Base-by-base conservation (phyloP, 2,797 vertebrate genomes). In the Xenopus petersii region DNA sequence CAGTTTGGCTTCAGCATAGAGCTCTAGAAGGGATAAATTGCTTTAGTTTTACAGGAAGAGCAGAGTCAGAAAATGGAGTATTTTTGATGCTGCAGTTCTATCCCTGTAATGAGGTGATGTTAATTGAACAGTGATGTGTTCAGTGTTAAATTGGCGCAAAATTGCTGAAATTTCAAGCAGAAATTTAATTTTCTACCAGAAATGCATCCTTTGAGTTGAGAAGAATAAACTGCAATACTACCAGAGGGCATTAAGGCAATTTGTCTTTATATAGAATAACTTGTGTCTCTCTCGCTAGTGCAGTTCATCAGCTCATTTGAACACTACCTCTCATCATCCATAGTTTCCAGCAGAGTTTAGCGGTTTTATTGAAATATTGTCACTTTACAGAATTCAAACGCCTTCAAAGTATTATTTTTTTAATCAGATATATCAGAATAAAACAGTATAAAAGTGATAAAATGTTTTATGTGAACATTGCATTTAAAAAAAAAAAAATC, bases 121-220 rank as follows among this genome's bases (percentile, higher is more conserved):
- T 61, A 61, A 61, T 61, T 61, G 21, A 24, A 61, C 10, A 5
- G 11, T 61, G 59, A 61, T 61, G 59, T 61, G 59, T 61, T 61
- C 26, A 30, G 59, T 61, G 59, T 61, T 61, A 61, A 61, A 7
- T 30, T 61, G 59, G 59, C 26, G 59, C 59, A 61, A 61, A 56
- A 56, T 56, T 56, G 54, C 54, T 56, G 54, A 56, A 12, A 56
- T 56, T 56, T 56, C 54, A 56, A 56, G 54, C 54, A 56, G 54
- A 56, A 56, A 56, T 56, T 56, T 17, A 7, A 16, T 56, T 56
- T 56, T 56, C 13, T 56, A 56, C 13, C 54, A 6, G 36, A 42
- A 42, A 56, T 56, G 7, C 54, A 16, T 16, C 4, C 54, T 56
- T 56, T 56, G n/a, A 56, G 3, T 5, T 16, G 54, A 15, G 15